Evolutionary conservation across 2,113 vertebrate species (phyloP), one percentile per base, ranked within the genome.

Genomic region (Gadus macrocephalus): DNA sequence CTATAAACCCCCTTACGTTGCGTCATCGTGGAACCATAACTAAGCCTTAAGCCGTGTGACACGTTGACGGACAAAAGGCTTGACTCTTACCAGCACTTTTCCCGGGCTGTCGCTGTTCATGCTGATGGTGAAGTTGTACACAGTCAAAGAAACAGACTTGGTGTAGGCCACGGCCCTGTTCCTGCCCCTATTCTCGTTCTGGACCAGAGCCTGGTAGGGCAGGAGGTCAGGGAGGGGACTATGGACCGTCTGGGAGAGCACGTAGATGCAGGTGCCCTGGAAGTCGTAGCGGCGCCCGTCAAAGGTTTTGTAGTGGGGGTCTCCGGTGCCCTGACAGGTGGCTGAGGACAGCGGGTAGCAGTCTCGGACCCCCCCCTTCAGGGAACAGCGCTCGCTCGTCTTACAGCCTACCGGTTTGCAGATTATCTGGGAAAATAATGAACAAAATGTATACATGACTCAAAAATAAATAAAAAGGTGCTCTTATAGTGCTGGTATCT

Each of bases 191-290:
- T 62, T 62, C 20, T 62, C 61, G 5, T 62, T 62, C 61, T 62
- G 61, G 61, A 62, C 61, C 61, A 62, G 20, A 8, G 15, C 61
- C 15, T 27, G 61, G 61, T 25, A 62, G 3, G 61, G 61, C 8
- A 62, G 19, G 19, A 22, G 61, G 15, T 62, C 61, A 25, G 9
- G 12, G 5, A 25, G 22, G 14, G 61, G 22, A 1, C 3, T 75
- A 68, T 66, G 22, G 67, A 53, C 60, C 78, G 64, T 31, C 67
- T 58, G 61, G 11, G 35, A 81, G 2, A 93, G 31, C n/a, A 78
- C 66, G 17, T 87, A 88, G 15, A 81, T 83, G 19, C 84, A 89
- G 66, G 77, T 89, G 5, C 84, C 80, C 66, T 81, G 65, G 66
- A 89, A 81, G 59, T 82, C 68, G 19, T 75, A 85, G 12, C 38